Evolutionary conservation across 2,888 invertebrate species (phyloP).

Genomic region (Miltochrista miniata): DNA sequence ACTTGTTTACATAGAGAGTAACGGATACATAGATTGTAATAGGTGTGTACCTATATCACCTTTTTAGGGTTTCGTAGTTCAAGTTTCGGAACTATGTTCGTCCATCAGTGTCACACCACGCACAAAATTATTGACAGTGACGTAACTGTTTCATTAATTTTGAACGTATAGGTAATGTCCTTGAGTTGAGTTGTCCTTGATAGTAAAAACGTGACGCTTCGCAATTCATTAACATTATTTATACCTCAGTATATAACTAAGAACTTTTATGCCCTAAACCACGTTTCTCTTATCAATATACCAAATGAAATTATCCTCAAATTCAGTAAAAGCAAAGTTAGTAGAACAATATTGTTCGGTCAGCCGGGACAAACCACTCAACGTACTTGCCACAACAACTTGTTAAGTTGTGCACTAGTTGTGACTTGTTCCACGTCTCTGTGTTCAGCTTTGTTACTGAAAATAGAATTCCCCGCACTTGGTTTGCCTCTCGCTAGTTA

Average conservation of each 20-base stretch:
- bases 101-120: too few species aligned
- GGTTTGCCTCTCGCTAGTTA: slow-evolving; percentile 37
- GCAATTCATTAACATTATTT: too few species aligned
- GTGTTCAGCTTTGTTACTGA: slow-evolving; percentile 43
- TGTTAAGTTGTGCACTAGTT: slow-evolving; percentile 54
- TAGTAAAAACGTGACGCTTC: too few species aligned
- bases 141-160: too few species aligned
- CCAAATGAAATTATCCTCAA: slow-evolving; percentile 15
- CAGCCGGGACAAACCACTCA: slow-evolving; percentile 35
- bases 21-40: too few species aligned
- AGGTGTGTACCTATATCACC: too few species aligned
- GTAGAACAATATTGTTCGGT: slow-evolving; percentile 38
- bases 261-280: slow-evolving; percentile 3
- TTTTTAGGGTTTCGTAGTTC: too few species aligned
- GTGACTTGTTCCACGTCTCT: slow-evolving; percentile 42
- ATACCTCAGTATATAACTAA: neutral
- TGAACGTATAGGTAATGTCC: too few species aligned
- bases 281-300: slow-evolving; percentile 7
- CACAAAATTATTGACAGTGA: too few species aligned
- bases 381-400: slow-evolving; percentile 48
- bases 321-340: slow-evolving; percentile 34
- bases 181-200: too few species aligned
- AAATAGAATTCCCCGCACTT: slow-evolving; percentile 53
- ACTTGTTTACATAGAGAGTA: too few species aligned
- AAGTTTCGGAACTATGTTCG: too few species aligned